These are phyloP conservation scores for Pygocentrus nattereri DNA, from an alignment of 2,797 vertebrate species.

Conservation along the genomic window DNA sequence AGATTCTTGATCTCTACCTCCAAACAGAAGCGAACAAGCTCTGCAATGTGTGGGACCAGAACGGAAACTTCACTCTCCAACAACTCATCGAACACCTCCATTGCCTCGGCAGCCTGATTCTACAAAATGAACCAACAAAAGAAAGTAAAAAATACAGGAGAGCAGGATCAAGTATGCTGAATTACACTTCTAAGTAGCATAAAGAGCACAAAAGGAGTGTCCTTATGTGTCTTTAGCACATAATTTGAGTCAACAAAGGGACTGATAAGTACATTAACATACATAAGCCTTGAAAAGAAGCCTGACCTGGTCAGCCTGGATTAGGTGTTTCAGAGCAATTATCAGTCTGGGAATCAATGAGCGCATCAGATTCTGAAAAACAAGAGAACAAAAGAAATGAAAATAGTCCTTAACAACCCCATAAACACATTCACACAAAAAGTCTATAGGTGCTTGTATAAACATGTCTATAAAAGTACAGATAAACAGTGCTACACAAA, in stretches of 20 bases:
- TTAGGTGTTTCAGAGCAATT: constrained; percentile 81
- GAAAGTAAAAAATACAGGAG: background rate
- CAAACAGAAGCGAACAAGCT: constrained; percentile 85
- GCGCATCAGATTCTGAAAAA: constrained; percentile 81
- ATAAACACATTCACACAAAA: background rate
- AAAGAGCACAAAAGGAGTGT: background rate
- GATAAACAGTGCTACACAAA: background rate
- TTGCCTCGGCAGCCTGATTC: constrained; percentile 86
- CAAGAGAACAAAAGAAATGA: constrained; percentile 28
- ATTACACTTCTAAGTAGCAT: background rate
- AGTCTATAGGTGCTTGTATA: background rate
- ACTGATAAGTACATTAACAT: constrained; percentile 26
- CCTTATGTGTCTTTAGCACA: constrained; percentile 17
- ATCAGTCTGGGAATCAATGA: constrained; percentile 85
- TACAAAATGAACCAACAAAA: constrained; percentile 61
- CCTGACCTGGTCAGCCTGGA: constrained; percentile 84
- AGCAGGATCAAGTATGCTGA: background rate
- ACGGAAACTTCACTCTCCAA: constrained; percentile 89
- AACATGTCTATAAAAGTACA: background rate
- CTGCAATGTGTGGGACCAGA: constrained; percentile 82
- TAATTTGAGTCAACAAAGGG: constrained; percentile 26
- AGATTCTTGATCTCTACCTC: constrained; percentile 75
- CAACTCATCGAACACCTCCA: constrained; percentile 91
- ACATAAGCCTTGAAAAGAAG: background rate
- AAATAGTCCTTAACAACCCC: background rate